These are phyloP conservation scores for Zapornia atra DNA, from an alignment of 2,113 vertebrate genomes.

Conservation along the genomic window DNA sequence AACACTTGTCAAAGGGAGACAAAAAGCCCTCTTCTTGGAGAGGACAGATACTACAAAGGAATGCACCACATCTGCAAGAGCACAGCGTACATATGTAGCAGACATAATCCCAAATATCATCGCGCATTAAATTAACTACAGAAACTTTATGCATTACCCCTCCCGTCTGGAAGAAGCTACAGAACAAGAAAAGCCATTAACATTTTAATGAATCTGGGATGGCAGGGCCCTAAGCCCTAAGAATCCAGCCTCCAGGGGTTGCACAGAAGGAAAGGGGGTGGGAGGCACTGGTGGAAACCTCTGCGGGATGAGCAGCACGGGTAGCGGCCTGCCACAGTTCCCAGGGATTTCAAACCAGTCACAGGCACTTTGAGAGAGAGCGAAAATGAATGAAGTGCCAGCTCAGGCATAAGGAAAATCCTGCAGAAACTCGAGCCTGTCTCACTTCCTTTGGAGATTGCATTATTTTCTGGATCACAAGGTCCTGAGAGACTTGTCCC, in stretches of 20 bases:
- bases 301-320: background rate
- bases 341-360: background rate
- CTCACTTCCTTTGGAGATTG: background rate
- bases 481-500: background rate
- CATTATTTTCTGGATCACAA: background rate
- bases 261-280: background rate
- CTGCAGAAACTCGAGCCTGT: background rate
- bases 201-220: conserved; percentile 8
- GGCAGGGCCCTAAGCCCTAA: background rate
- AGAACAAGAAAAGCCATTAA: conserved; percentile 46
- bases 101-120: background rate
- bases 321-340: background rate
- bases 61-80: background rate
- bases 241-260: background rate
- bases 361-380: background rate
- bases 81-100: background rate
- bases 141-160: background rate
- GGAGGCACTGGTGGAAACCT: background rate
- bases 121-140: background rate
- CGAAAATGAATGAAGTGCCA: background rate
- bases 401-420: background rate
- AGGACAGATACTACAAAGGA: background rate
- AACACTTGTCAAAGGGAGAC: background rate
- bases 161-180: conserved; percentile 45
- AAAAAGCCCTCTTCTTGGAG: background rate